Conservation (phyloP, 2,797 vertebrate species). For the Labroides dimidiatus region DNA sequence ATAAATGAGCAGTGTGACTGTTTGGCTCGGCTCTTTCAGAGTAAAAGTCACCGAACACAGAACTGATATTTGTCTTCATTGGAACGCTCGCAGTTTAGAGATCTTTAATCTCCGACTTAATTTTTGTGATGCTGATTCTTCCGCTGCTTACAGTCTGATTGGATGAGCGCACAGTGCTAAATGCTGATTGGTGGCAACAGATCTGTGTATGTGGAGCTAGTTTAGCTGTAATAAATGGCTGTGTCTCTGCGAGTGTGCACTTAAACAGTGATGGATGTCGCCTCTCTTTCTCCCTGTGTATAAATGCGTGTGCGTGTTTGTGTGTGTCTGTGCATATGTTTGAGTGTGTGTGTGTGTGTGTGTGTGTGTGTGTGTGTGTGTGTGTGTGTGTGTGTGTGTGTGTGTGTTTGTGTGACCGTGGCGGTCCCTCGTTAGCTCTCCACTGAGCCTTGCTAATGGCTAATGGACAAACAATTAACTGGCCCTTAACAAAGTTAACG, state of each 20-base stretch:
- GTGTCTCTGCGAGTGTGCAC: constrained; percentile 49
- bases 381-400: constrained; percentile 18
- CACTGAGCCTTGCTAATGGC: constrained; percentile 72
- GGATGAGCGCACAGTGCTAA: constrained; percentile 29
- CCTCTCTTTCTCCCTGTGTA: constrained; percentile 19
- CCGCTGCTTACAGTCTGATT: constrained; percentile 35
- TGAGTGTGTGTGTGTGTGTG: constrained; percentile 2
- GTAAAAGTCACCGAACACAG: background rate
- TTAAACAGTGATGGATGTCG: constrained; percentile 69
- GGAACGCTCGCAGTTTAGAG: constrained; percentile 20
- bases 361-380: constrained; percentile 10
- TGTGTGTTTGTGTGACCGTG: constrained; percentile 30
- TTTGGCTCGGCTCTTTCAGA: background rate
- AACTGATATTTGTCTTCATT: constrained; percentile 24
- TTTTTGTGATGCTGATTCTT: constrained; percentile 13
- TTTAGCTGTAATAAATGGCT: constrained; percentile 65
- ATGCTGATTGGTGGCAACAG: constrained; percentile 37
- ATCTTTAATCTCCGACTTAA: constrained; percentile 54
- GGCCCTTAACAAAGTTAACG: constrained; percentile 75
- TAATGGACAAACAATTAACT: constrained; percentile 81
- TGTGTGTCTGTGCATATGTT: constrained; percentile 18
- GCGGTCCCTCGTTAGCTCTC: constrained; percentile 68
- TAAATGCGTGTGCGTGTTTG: constrained; percentile 3
- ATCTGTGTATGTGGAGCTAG: constrained; percentile 16
- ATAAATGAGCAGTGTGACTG: background rate